These are phyloP conservation scores for Cygnus atratus DNA, from an alignment of 2,113 vertebrate species.

Conservation along the genomic window DNA sequence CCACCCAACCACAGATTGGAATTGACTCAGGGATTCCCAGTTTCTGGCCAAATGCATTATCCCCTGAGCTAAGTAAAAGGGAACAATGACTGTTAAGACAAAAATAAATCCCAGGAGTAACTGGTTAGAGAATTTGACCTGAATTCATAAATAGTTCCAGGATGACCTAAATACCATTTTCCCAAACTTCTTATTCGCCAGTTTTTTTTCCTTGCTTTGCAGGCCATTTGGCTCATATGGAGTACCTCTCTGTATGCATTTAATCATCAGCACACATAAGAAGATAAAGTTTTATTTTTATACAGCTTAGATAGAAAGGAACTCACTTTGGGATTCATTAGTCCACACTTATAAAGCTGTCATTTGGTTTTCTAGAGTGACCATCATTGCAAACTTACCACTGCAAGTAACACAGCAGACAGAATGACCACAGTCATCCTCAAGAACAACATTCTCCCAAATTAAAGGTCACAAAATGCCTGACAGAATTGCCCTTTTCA, in stretches of 20 bases:
- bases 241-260: neutral
- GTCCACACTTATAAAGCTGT: neutral
- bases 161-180: constrained; percentile 15
- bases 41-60: neutral
- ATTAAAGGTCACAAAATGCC: constrained; percentile 9
- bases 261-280: neutral
- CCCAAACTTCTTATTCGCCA: neutral
- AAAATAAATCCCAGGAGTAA: neutral
- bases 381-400: neutral
- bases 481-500: constrained; percentile 46
- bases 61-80: neutral
- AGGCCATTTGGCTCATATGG: neutral
- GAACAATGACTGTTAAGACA: neutral
- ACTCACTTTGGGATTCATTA: neutral
- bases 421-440: neutral
- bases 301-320: neutral
- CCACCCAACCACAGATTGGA: neutral
- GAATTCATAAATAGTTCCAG: constrained; percentile 10
- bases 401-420: neutral
- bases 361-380: neutral
- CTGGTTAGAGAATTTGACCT: neutral
- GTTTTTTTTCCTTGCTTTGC: neutral
- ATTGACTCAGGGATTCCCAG: neutral
- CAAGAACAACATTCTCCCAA: neutral
- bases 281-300: neutral